These are phyloP conservation scores for Chrysina gloriosa DNA, from an alignment of 2,888 invertebrate genomes.

Conservation along the genomic window DNA sequence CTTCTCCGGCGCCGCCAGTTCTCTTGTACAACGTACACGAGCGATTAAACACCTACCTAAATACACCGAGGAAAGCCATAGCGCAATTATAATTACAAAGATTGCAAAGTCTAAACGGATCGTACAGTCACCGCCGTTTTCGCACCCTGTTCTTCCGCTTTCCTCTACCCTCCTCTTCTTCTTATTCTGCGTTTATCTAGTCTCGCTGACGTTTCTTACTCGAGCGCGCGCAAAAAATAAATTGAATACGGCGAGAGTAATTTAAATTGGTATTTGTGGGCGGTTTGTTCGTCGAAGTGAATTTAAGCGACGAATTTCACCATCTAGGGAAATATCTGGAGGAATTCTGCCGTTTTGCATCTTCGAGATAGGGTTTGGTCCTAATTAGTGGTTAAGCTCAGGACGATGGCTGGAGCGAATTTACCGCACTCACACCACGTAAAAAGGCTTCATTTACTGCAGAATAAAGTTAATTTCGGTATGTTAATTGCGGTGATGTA, in stretches of 20 bases:
- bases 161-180: neutral
- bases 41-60: constrained; percentile 13
- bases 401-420: neutral
- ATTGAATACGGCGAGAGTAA: constrained; percentile 25
- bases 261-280: constrained; percentile 19
- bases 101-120: constrained; percentile 17
- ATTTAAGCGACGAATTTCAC: neutral
- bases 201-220: neutral
- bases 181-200: constrained; percentile 1
- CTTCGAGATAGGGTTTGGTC: neutral
- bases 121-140: constrained; percentile 9
- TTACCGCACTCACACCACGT: neutral
- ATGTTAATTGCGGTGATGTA: neutral
- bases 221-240: constrained; percentile 11
- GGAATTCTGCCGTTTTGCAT: neutral
- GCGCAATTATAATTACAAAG: constrained; percentile 39
- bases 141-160: neutral
- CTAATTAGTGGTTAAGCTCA: constrained; percentile 11
- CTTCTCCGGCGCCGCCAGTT: neutral
- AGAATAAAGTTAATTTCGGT: neutral
- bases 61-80: constrained; percentile 24
- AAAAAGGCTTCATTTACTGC: neutral
- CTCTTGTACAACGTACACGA: neutral
- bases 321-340: neutral
- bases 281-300: constrained; percentile 8